Evolutionary conservation across 2,888 invertebrate genomes (phyloP).

Genomic region (Phragmatobia fuliginosa): DNA sequence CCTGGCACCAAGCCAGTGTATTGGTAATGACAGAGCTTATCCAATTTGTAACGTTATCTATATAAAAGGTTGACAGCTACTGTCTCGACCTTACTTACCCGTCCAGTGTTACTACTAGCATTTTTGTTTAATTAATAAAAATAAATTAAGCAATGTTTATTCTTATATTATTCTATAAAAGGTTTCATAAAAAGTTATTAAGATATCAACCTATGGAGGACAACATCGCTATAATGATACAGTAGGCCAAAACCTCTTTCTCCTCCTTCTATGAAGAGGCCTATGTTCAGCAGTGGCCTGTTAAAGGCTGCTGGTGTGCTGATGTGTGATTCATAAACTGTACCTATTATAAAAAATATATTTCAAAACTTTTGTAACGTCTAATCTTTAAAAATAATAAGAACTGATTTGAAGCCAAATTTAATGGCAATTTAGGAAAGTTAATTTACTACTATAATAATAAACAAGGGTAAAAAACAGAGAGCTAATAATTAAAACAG

Average conservation of each 20-base stretch:
- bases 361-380: neutral
- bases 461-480: neutral
- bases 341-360: no score
- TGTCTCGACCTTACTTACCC: constrained; percentile 43
- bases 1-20: constrained; percentile 76
- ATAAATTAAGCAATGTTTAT: neutral
- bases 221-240: no score
- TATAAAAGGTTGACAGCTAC: constrained; percentile 54
- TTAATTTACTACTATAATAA: neutral
- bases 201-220: no score
- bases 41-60: constrained; percentile 76
- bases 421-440: neutral
- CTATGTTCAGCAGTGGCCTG: no score
- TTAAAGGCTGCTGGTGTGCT: no score
- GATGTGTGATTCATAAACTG: no score
- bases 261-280: no score
- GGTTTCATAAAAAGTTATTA: no score
- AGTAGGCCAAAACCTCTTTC: no score
- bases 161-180: no score
- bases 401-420: neutral
- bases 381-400: neutral
- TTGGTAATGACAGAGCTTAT: constrained; percentile 78
- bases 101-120: constrained; percentile 35
- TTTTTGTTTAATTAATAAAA: neutral
- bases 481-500: neutral